Percentiles rank a stretch among this genome's conserved stretches.
phyloP scores from a whole-genome alignment of 2,797 vertebrate species.

The Macrochelys suwanniensis region DNA sequence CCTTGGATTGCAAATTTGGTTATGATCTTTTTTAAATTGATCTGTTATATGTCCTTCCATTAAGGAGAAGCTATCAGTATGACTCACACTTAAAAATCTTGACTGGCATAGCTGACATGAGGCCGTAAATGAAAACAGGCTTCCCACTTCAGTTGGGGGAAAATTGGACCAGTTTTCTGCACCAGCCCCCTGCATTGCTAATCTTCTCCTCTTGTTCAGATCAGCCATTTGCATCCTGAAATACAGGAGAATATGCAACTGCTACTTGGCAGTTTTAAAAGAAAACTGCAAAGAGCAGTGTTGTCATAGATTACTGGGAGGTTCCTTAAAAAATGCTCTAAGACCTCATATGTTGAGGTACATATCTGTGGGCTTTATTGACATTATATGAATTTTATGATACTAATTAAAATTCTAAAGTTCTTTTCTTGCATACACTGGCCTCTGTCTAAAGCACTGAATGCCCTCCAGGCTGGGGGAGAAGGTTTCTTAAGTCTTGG shows the following conservation, averaged over 20 bases:
- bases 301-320: neutral
- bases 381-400: neutral
- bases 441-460: neutral
- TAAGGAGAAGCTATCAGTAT: neutral
- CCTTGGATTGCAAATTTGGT: neutral
- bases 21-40: neutral
- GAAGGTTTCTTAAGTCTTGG: neutral
- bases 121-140: neutral
- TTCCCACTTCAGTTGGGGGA: neutral
- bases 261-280: neutral
- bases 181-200: neutral
- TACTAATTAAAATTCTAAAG: neutral
- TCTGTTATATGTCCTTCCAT: neutral
- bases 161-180: neutral
- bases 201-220: neutral
- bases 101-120: neutral
- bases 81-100: neutral
- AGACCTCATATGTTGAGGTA: neutral
- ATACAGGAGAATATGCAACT: neutral
- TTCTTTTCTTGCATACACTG: neutral
- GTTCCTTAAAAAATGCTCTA: fast-evolving
- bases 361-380: neutral
- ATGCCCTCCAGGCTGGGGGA: fast-evolving
- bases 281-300: neutral
- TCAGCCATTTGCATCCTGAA: neutral